Conservation (phyloP, 2,797 vertebrate species). For the Sebastiscus tertius region DNA sequence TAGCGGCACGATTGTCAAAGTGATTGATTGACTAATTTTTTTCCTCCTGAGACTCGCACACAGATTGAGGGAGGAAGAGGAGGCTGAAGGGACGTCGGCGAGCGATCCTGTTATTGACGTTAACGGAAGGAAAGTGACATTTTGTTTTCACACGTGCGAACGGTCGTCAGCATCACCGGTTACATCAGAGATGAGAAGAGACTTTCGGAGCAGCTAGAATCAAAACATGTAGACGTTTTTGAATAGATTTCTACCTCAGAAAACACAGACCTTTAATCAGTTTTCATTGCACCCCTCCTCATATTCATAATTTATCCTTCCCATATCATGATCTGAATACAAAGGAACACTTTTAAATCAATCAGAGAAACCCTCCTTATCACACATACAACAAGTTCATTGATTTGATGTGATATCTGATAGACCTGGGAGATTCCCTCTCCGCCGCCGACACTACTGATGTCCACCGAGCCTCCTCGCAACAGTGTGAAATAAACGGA, state of each 20-base stretch:
- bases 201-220: neutral
- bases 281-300: neutral
- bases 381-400: neutral
- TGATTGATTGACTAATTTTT: slow-evolving; percentile 25
- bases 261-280: neutral
- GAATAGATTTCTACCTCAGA: neutral
- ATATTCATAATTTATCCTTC: neutral
- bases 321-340: neutral
- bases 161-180: neutral
- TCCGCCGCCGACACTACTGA: neutral
- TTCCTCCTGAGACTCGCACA: neutral
- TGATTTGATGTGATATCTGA: neutral
- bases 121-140: slow-evolving; percentile 29
- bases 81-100: slow-evolving; percentile 9
- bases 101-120: slow-evolving; percentile 37
- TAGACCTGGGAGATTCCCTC: slow-evolving; percentile 40
- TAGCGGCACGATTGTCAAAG: slow-evolving; percentile 13
- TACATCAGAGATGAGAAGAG: slow-evolving; percentile 11
- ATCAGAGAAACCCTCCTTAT: neutral
- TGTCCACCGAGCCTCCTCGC: slow-evolving; percentile 44
- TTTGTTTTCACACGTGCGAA: slow-evolving; percentile 43
- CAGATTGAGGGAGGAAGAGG: slow-evolving; percentile 23
- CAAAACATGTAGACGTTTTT: accelerated
- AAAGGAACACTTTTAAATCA: neutral
- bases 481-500: slow-evolving; percentile 47